Percentiles rank a stretch among this genome's conserved stretches.
Evolutionary conservation across 2,113 vertebrate species (phyloP).

Genomic region (Paracanthobrama guichenoti): DNA sequence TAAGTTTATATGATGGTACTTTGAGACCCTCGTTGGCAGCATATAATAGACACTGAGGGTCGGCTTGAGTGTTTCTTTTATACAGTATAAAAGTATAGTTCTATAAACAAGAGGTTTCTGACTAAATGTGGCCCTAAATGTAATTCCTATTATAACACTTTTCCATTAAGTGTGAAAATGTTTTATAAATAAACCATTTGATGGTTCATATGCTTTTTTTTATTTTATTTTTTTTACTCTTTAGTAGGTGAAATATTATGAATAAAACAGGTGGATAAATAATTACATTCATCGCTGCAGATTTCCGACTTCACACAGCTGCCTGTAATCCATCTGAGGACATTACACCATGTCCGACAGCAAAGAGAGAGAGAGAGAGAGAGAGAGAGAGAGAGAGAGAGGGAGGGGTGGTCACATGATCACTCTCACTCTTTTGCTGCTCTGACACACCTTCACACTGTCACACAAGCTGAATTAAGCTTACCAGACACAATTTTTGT

Average conservation of each 20-base stretch:
- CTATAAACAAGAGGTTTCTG: no score
- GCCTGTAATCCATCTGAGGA: conserved; percentile 39
- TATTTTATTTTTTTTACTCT: no score
- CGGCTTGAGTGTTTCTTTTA: neutral
- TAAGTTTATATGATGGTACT: conserved; percentile 3
- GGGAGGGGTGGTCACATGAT: neutral
- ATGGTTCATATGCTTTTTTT: neutral
- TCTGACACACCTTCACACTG: neutral
- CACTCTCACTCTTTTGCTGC: conserved; percentile 16
- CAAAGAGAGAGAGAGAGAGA: conserved; percentile 24
- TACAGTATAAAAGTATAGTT: no score
- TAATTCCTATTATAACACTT: neutral
- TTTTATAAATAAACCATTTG: neutral
- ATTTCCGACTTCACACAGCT: conserved; percentile 48
- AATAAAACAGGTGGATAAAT: conserved; percentile 47
- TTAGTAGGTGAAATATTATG: neutral
- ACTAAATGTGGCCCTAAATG: neutral
- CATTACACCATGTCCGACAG: conserved; percentile 24
- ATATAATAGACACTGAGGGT: neutral
- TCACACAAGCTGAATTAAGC: no score
- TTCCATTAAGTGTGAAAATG: neutral
- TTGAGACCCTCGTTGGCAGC: neutral
- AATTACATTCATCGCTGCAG: conserved; percentile 34
- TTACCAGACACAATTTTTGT: no score
- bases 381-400: conserved; percentile 25